Evolutionary conservation across 2,113 vertebrate genomes (phyloP).

Genomic region (Pseudopipra pipra): DNA sequence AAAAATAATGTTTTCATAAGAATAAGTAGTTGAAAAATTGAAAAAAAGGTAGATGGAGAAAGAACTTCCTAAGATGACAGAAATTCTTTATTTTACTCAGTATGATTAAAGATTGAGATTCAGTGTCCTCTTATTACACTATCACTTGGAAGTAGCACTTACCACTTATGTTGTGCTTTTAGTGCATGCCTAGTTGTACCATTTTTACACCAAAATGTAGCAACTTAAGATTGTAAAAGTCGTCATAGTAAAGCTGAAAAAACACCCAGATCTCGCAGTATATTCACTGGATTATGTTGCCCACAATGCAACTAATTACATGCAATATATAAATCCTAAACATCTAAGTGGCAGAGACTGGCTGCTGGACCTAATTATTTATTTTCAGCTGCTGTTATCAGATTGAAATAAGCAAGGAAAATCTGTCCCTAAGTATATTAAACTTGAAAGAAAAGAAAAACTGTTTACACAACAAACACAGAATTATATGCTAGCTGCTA

Average conservation of each 20-base stretch:
- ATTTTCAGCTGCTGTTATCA: background rate
- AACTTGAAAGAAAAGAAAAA: background rate
- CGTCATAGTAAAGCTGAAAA: background rate
- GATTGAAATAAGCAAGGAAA: background rate
- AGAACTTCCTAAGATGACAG: background rate
- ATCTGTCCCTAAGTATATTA: background rate
- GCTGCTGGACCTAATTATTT: background rate
- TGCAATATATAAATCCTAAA: background rate
- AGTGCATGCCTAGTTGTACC: fast-evolving
- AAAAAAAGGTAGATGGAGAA: background rate
- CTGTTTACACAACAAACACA: background rate
- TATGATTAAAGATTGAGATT: background rate
- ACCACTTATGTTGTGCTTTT: background rate
- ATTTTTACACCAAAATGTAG: background rate
- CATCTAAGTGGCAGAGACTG: background rate
- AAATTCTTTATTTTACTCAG: background rate
- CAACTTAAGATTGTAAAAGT: background rate
- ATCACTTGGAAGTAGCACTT: background rate
- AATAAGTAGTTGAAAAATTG: background rate
- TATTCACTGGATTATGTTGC: background rate
- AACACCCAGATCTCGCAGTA: background rate
- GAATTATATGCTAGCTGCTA: background rate
- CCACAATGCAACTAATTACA: background rate
- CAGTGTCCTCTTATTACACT: background rate
- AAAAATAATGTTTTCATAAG: background rate